Conservation (phyloP, 2,113 vertebrate species). For the Amblyornis subalaris region DNA sequence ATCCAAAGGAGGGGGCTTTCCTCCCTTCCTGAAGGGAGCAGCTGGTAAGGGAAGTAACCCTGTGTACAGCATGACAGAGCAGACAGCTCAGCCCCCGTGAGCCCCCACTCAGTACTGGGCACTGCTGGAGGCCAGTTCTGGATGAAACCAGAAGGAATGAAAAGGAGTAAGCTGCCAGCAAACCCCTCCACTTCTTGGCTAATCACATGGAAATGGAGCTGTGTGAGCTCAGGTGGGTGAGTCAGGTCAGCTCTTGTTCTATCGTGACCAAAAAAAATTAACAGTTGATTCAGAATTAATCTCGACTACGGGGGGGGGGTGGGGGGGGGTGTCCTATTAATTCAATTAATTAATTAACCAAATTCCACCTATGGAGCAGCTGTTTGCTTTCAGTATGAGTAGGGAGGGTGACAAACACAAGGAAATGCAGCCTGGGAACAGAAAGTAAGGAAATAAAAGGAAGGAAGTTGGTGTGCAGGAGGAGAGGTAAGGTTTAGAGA, state of each 20-base stretch:
- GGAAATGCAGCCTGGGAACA: not conserved
- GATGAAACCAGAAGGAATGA: not conserved
- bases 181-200: not conserved
- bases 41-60: not conserved
- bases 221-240: accelerated
- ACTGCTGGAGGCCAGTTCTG: not conserved
- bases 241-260: not conserved
- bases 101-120: not conserved
- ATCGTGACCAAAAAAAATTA: accelerated
- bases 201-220: not conserved
- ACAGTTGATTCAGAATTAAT: not conserved
- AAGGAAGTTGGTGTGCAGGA: not conserved
- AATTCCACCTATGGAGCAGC: not conserved
- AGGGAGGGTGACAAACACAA: not conserved
- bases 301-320: accelerated
- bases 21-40: not conserved
- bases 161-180: accelerated
- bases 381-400: not conserved
- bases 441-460: not conserved
- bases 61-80: not conserved
- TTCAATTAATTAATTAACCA: not conserved
- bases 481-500: not conserved
- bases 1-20: not conserved
- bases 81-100: accelerated
- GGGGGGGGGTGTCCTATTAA: not conserved